Evolutionary conservation across 1,140 invertebrate genomes (phyloP), one percentile per base, ranked within the genome.

Genomic region (Galleria mellonella): DNA sequence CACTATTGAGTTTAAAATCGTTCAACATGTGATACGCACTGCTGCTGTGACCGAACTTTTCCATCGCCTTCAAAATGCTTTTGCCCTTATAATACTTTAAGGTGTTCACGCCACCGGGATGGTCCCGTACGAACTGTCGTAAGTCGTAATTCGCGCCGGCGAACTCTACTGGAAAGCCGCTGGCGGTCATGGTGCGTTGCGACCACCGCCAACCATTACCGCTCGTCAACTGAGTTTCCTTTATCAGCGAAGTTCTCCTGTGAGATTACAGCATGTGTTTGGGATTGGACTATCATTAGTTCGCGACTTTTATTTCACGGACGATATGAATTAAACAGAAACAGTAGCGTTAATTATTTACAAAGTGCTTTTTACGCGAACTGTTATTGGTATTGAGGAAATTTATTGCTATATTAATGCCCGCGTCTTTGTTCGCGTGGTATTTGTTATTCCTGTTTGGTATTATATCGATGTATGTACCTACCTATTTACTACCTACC

Each of bases 101-200:
- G 1, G 88, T 89, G 46, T 89, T 90, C 12, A 81, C 70, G 1
- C 91, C 91, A 0, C 91, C 91, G 0, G 91, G 91, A 66, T 92
- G 91, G 51, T 90, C 87, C 13, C 77, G 83, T 9, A 91, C 53
- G 44, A 92, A 92, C 10, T 72, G 52, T 28, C 76, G 65, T 44
- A 91, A 79, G 43, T 91, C 85, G 65, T 91, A 91, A 31, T 55
- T 65, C 23, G 86, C 65, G 1, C 83, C 83, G 13, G 71, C 62
- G 61, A 66, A 75, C 5, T 46, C 45, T 3, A 86, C 68, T 1
- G 65, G 64, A 43, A 86, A 84, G 2, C 43, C 36, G 14, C 33
- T 44, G 29, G 51, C 41, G 23, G 43, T 50, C 55, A 61, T 66
- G 42, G 23, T 44, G 10, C n/a, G n/a, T n/a, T n/a, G 38, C 32